phyloP scores from a whole-genome alignment of 1,140 invertebrate species.

The Armadillidium nasatum region DNA sequence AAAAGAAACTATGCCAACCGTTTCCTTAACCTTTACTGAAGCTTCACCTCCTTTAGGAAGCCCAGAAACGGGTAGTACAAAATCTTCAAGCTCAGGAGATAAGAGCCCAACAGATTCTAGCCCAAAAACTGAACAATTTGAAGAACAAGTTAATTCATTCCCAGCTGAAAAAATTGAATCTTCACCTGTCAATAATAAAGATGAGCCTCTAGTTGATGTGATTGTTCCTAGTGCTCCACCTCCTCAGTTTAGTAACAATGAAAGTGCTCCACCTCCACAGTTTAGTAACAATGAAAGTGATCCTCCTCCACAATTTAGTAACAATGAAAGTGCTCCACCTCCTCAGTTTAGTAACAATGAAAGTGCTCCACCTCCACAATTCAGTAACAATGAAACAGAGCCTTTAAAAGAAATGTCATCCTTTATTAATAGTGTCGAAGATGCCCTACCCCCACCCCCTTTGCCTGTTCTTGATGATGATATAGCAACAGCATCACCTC shows the following conservation, averaged over 20 bases:
- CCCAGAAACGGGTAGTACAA: constrained; percentile 1
- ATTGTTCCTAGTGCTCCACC: background rate
- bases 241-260: constrained; percentile 19
- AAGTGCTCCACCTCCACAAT: background rate
- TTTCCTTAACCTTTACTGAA: background rate
- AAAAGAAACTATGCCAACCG: background rate
- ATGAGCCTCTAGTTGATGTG: no score
- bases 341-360: no score
- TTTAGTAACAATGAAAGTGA: background rate
- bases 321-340: no score
- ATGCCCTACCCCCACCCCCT: constrained; percentile 18
- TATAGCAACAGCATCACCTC: background rate
- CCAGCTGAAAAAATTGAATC: no score
- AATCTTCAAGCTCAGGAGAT: background rate
- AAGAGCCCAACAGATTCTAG: no score
- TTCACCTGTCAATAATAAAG: no score
- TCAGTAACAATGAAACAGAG: background rate
- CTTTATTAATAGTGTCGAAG: background rate
- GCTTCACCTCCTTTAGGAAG: background rate
- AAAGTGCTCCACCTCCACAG: constrained; percentile 29
- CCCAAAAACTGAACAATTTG: no score
- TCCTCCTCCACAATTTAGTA: background rate
- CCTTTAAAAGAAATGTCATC: background rate
- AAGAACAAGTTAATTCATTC: no score
- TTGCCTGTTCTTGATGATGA: background rate